Conservation (phyloP, 2,888 invertebrate species). For the Lamellibrachia columna region DNA sequence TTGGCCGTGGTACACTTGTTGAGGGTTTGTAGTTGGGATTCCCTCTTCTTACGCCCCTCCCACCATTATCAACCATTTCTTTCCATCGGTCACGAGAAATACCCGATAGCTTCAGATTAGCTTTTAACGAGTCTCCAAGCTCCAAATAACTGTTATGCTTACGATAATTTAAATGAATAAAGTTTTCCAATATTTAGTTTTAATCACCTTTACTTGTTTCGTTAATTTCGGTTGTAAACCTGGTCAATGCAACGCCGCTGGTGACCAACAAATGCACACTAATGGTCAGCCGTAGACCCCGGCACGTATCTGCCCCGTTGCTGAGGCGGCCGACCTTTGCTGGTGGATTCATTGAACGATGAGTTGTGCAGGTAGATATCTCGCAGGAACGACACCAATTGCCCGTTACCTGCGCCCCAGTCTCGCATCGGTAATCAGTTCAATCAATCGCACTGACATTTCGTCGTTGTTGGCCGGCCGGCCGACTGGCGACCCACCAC, state of each 20-base stretch:
- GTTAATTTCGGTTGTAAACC: too few relatives aligned
- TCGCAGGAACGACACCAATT: neutral
- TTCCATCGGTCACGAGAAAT: neutral
- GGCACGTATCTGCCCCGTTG: neutral
- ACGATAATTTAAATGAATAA: neutral
- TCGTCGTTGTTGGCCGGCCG: neutral
- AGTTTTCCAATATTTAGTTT: too few relatives aligned
- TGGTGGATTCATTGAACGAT: neutral
- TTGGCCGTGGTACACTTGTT: neutral
- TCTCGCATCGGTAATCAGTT: neutral
- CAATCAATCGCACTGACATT: neutral
- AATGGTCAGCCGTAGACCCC: too few relatives aligned
- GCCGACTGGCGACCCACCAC: neutral
- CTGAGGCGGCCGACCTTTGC: neutral
- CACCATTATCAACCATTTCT: neutral
- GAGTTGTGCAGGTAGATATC: neutral
- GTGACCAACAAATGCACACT: too few relatives aligned
- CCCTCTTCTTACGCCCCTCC: too few relatives aligned
- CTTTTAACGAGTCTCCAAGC: neutral
- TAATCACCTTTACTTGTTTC: too few relatives aligned
- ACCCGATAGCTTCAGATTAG: neutral
- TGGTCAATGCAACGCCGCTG: too few relatives aligned
- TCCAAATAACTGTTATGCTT: neutral
- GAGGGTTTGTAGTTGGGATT: neutral
- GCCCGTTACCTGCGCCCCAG: conserved; percentile 10